Base-by-base conservation (phyloP, 2,797 vertebrate genomes). In the Sebastes goodei region DNA sequence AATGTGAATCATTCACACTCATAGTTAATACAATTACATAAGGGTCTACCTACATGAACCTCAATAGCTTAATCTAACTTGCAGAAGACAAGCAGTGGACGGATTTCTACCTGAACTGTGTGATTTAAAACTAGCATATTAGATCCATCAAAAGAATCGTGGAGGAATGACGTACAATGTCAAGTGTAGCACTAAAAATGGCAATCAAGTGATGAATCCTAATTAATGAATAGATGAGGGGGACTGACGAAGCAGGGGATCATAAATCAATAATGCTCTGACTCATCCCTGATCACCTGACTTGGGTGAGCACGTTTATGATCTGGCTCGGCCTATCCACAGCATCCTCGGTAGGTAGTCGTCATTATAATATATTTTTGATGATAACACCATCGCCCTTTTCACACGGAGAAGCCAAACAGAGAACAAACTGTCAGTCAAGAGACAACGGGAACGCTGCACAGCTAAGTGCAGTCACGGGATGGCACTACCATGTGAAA, bases 331-430 rank as follows among this genome's bases (percentile, higher is more conserved):
- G 66, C 63, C 8, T 67, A 69, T 82, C 80, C 74, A 79, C 71
- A 84, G 84, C 69, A 80, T 82, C 49, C 57, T 10, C 30, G 27
- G 69, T 63, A 42, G 38, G 38, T 42, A n/a, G 63, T 67, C 56
- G 8, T 42, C 8, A 23, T 75, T 53, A 38, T 12, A 15, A 21
- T 32, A 27, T 55, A 2, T 38, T 49, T 55, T 35, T 53, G 25
- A 73, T 57, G 25, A 60, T 60, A 33, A 69, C 38, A 32, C 7
- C 4, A 74, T 74, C n/a, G 15, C 63, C 74, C 60, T 86, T 71
- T 90, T 88, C 83, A 88, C 76, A 76, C 42, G 25, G 65, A 64
- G 52, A 27, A 59, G 82, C 86, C 86, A 86, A 80, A 84, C 67
- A 61, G 17, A 6, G 57, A 57, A 25, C 56, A 75, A 76, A 66